Conservation (phyloP, 2,888 invertebrate genomes). For the Leptura quadrifasciata region DNA sequence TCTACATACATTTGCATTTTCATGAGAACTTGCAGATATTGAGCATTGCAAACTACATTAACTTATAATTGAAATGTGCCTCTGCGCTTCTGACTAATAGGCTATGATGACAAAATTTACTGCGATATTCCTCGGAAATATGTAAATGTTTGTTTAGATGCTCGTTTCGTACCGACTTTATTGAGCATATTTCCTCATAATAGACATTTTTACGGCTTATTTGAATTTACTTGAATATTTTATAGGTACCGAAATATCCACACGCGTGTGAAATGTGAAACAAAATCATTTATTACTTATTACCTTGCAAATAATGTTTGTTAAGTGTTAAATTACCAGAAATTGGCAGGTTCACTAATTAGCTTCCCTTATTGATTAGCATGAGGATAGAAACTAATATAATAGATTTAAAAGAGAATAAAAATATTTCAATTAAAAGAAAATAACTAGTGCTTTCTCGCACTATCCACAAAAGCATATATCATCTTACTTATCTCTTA, state of each 20-base stretch:
- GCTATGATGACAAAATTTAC: neutral
- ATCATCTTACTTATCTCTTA: too few relatives aligned
- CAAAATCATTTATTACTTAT: neutral
- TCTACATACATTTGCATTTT: slow-evolving; percentile 42
- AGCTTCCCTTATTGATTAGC: too few relatives aligned
- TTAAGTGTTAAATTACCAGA: too few relatives aligned
- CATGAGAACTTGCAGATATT: slow-evolving; percentile 39
- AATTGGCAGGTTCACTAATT: too few relatives aligned
- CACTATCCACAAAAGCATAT: too few relatives aligned
- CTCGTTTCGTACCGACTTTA: slow-evolving; percentile 8
- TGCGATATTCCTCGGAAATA: slow-evolving; percentile 11
- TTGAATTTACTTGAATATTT: slow-evolving; percentile 3
- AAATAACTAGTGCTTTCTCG: too few relatives aligned
- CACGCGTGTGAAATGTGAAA: neutral
- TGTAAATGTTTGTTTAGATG: slow-evolving; percentile 25
- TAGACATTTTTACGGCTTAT: slow-evolving; percentile 2
- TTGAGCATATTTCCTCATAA: slow-evolving; percentile 12
- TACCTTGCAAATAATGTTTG: too few relatives aligned
- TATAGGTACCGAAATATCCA: neutral
- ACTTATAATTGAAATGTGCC: slow-evolving; percentile 40
- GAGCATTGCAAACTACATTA: slow-evolving; percentile 34
- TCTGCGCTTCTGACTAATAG: slow-evolving; percentile 25
- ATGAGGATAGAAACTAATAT: too few relatives aligned
- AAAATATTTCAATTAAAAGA: too few relatives aligned
- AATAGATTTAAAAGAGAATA: too few relatives aligned